phyloP scores from a whole-genome alignment of 2,113 vertebrate species.

The Porphyrio hochstetteri region DNA sequence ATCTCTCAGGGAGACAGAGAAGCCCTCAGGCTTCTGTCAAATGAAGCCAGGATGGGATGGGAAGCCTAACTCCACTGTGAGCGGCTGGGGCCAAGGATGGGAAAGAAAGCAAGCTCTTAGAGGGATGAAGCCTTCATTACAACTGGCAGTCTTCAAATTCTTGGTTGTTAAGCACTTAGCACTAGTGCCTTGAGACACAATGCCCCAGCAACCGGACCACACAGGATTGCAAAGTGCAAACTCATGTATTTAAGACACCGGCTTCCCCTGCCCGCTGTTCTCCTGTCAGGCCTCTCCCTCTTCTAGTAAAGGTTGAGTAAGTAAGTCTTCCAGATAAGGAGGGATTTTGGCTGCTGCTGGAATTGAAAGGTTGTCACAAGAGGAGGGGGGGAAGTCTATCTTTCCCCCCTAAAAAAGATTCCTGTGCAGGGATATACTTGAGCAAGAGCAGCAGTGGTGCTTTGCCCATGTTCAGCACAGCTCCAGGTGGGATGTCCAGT shows the following conservation, averaged over 20 bases:
- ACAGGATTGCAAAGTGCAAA: background rate
- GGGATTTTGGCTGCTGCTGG: background rate
- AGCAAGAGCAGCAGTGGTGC: background rate
- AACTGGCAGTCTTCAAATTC: background rate
- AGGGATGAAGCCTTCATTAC: background rate
- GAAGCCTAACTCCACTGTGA: background rate
- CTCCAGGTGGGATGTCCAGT: background rate
- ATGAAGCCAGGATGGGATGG: background rate
- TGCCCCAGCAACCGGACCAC: background rate
- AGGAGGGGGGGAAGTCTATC: background rate
- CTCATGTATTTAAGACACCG: background rate
- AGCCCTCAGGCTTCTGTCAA: rapidly evolving
- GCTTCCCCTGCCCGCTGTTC: background rate
- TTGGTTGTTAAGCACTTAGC: background rate
- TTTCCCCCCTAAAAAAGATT: background rate
- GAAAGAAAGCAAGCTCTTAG: background rate
- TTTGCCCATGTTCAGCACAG: background rate
- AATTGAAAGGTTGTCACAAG: rapidly evolving
- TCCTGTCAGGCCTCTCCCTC: background rate
- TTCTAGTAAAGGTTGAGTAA: background rate
- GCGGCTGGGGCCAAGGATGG: background rate
- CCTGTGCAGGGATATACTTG: background rate
- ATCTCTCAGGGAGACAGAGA: too few species aligned
- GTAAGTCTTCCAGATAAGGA: background rate
- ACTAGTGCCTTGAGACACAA: background rate